Base-by-base conservation (phyloP, 30 jellyfish, hydroid and myxozoan species). In the Phacellophora camtschatica region DNA sequence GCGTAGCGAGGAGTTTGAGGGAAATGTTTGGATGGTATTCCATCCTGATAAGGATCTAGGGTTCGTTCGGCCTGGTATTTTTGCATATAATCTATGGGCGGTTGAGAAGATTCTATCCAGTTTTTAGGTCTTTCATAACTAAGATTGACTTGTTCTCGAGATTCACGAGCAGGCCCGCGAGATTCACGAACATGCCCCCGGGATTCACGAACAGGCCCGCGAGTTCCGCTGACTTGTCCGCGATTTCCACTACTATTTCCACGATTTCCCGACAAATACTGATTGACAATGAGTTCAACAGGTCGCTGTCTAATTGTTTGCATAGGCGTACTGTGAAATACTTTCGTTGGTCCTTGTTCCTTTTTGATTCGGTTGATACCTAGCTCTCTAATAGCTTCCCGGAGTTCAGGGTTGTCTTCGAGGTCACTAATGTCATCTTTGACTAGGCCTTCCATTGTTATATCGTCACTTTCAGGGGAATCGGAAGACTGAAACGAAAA, bases 401-500 rank as follows among this genome's bases (percentile, higher is more conserved):
- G 18, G 27, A 15, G 74, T 61, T 61, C 50, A 22, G 49, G 50
- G 30, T 24, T 32, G 9, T 61, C 74, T 0, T 61, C 74, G 20
- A 24, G 74, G 19, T 61, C 74, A 28, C 39, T 24, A 15, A 22
- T 15, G 23, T 12, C 49, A n/a, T 28, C 28, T 0, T 30, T 36
- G 16, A 9, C 16, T 61, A 24, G 30, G 28, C 39, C 27, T 4
- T 67, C 28, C 1, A 37, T 66, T 5, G 66, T 27, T 20, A 20
- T 16, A 13, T 36, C 86, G 30, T 73, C 86, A 39, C 86, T 73
- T 23, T 51, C 86, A 33, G 25, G 1, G 23, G 86, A 73, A 25
- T 73, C 86, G 9, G 86, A 73, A 1, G 86, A 73, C 86, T 73
- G 64, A 2, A 15, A 22, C 18, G 61, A 46, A 46, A 11, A n/a